phyloP scores from a whole-genome alignment of 2,888 invertebrate genomes.

The Agrotis segetum region DNA sequence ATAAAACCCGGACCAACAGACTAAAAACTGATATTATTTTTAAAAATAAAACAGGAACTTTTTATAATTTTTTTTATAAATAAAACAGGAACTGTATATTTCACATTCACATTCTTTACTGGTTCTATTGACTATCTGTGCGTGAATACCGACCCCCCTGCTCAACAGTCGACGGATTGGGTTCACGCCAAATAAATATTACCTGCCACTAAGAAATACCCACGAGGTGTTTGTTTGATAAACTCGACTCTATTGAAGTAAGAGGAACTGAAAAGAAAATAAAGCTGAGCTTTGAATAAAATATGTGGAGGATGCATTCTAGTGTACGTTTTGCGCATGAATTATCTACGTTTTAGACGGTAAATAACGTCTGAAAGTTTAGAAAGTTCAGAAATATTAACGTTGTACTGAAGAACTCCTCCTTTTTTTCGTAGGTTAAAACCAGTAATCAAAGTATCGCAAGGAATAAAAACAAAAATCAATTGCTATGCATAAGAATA shows the following conservation, averaged over 20 bases:
- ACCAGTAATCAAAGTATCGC: no score
- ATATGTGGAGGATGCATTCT: background rate
- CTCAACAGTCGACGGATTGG: conserved; percentile 21
- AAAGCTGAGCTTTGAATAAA: background rate
- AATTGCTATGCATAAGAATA: no score
- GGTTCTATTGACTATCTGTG: conserved; percentile 11
- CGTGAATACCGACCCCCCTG: background rate
- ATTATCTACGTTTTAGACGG: background rate
- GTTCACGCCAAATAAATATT: conserved; percentile 30
- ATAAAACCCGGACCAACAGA: no score
- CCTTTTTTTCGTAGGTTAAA: no score
- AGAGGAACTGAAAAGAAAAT: background rate
- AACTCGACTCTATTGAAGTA: conserved; percentile 24
- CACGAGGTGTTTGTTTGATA: conserved; percentile 1
- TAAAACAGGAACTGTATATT: conserved; percentile 1
- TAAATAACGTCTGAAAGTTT: no score
- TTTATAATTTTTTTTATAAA: no score
- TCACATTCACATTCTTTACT: conserved; percentile 10
- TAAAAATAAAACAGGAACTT: no score
- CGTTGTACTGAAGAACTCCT: no score
- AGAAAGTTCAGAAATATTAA: no score
- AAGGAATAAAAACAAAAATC: no score
- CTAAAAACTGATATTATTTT: no score
- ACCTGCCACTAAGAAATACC: conserved; percentile 19
- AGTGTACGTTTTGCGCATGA: background rate